Conservation (phyloP, 2,797 vertebrate genomes). For the Darevskia mixta region DNA sequence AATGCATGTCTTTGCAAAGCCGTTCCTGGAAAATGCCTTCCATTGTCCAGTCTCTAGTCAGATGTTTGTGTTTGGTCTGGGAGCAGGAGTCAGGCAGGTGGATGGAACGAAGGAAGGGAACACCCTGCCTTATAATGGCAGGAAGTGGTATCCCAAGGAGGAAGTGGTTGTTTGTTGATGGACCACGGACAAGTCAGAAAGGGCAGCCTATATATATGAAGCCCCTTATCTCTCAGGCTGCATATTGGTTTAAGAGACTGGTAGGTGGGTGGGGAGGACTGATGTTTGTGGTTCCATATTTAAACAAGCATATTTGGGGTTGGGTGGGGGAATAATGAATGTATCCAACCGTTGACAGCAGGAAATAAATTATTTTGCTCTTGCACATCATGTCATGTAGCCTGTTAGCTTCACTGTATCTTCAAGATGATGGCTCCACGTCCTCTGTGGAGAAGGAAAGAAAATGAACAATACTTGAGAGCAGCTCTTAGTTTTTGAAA, state of each 20-base stretch:
- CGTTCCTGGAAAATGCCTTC: neutral
- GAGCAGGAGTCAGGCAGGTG: neutral
- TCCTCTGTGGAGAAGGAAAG: neutral
- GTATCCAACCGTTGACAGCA: neutral
- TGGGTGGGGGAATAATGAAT: neutral
- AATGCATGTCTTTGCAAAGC: neutral
- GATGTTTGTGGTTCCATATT: neutral
- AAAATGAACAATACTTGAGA: neutral
- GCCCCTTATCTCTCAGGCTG: accelerated
- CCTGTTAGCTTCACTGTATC: neutral
- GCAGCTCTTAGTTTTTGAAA: neutral
- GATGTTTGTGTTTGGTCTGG: conserved; percentile 9
- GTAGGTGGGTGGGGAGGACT: neutral
- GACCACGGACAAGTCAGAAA: neutral
- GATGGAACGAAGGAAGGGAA: neutral
- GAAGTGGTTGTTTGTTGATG: neutral
- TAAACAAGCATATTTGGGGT: neutral
- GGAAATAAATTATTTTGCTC: neutral
- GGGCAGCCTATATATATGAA: accelerated
- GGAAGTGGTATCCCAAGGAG: conserved; percentile 3
- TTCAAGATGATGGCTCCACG: neutral
- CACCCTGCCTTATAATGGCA: neutral
- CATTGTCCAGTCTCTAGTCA: conserved; percentile 5
- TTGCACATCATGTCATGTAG: neutral
- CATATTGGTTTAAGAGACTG: accelerated